phyloP scores from a whole-genome alignment of 2,797 vertebrate genomes.

The Macroramphosus scolopax region DNA sequence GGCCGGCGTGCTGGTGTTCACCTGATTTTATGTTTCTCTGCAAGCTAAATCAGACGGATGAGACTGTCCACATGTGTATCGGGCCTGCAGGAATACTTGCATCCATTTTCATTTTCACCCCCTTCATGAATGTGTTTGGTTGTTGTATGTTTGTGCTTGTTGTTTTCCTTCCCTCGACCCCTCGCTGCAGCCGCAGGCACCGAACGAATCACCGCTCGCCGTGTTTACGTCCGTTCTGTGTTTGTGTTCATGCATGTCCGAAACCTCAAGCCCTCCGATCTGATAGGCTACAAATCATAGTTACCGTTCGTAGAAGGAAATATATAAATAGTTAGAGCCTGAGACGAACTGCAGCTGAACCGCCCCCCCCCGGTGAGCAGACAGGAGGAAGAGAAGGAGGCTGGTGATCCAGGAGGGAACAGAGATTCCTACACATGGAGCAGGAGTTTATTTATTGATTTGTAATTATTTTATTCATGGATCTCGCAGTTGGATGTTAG shows the following conservation, averaged over 20 bases:
- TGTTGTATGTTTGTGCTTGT: background rate
- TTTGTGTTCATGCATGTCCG: conserved; percentile 22
- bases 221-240: conserved; percentile 29
- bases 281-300: conserved; percentile 37
- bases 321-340: conserved; percentile 26
- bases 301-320: too few species aligned
- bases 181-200: conserved; percentile 16
- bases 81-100: conserved; percentile 16
- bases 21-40: conserved; percentile 1
- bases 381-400: conserved; percentile 4
- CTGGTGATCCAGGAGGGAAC: background rate
- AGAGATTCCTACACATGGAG: background rate
- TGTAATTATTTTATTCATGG: too few species aligned
- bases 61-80: conserved; percentile 13
- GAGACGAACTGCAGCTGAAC: conserved; percentile 38
- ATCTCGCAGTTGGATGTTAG: too few species aligned
- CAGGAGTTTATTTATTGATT: too few species aligned
- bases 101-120: conserved; percentile 35
- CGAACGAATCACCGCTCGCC: conserved; percentile 41
- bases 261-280: conserved; percentile 14
- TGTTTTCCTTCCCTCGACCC: conserved; percentile 15
- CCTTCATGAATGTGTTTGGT: too few species aligned
- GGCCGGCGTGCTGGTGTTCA: conserved; percentile 7
- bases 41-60: conserved; percentile 20
- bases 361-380: too few species aligned